phyloP scores from a whole-genome alignment of 2,888 invertebrate genomes.

The Lasioglossum vierecki region DNA sequence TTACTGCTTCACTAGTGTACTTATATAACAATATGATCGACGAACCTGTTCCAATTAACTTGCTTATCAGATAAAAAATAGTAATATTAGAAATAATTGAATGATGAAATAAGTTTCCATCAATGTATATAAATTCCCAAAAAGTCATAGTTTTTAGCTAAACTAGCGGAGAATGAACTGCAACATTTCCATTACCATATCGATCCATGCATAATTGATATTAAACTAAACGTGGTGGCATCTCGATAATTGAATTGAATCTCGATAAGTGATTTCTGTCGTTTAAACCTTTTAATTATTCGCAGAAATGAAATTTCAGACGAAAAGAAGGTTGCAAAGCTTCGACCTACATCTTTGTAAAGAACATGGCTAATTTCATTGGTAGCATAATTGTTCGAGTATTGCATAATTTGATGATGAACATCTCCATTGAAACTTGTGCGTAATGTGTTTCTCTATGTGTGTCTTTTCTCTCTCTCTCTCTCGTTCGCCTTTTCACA shows the following conservation, averaged over 20 bases:
- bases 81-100: slow-evolving; percentile 1
- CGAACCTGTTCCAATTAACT: not conserved
- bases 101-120: not conserved
- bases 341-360: slow-evolving; percentile 11
- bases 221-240: not conserved
- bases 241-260: not conserved
- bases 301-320: not conserved
- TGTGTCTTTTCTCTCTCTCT: slow-evolving; percentile 83
- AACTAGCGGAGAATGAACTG: not conserved
- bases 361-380: slow-evolving; percentile 19
- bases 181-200: not conserved
- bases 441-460: slow-evolving; percentile 83
- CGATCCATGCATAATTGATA: not conserved
- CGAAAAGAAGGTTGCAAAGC: not conserved
- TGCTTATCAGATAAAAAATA: not conserved
- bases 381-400: slow-evolving; percentile 42
- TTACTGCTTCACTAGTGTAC: not conserved
- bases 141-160: not conserved
- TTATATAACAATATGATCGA: not conserved
- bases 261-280: not conserved
- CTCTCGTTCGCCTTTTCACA: slow-evolving; percentile 83
- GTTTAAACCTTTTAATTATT: not conserved
- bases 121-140: not conserved
- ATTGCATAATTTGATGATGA: slow-evolving; percentile 63
- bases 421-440: slow-evolving; percentile 68